Conservation (phyloP, 2,797 vertebrate genomes). For the Harpagifer antarcticus region DNA sequence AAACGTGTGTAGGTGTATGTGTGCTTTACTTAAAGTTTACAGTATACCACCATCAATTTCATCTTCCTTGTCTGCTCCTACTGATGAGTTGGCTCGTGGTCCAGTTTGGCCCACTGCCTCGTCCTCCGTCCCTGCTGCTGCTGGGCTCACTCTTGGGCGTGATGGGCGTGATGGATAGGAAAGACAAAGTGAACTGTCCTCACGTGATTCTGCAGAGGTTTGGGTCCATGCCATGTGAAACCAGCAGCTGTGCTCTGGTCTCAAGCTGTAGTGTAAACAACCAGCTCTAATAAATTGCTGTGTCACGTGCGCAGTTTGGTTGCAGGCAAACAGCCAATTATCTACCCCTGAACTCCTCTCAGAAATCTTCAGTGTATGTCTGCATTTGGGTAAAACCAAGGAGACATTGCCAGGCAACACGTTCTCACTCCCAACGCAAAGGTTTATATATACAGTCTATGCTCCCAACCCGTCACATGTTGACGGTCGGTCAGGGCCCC, state of each 20-base stretch:
- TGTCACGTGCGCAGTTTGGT: constrained; percentile 41
- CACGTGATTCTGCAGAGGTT: constrained; percentile 46
- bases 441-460: too few species aligned
- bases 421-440: too few species aligned
- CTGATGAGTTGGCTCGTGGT: constrained; percentile 58
- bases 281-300: constrained; percentile 60
- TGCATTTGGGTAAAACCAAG: neutral
- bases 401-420: neutral
- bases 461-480: too few species aligned
- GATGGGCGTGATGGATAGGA: constrained; percentile 63
- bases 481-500: too few species aligned
- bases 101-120: constrained; percentile 48
- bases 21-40: too few species aligned
- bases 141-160: constrained; percentile 44
- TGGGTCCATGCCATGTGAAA: constrained; percentile 22
- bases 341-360: constrained; percentile 29
- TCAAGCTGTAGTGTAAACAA: constrained; percentile 60
- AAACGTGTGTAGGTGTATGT: too few species aligned
- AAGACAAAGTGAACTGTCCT: constrained; percentile 51
- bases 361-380: neutral
- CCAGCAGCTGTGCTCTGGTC: constrained; percentile 62
- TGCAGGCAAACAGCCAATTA: constrained; percentile 56
- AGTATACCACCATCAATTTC: too few species aligned
- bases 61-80: constrained; percentile 17
- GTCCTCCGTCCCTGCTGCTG: constrained; percentile 52